Base-by-base conservation (phyloP, 2,113 vertebrate genomes). In the Bostrychus sinensis region DNA sequence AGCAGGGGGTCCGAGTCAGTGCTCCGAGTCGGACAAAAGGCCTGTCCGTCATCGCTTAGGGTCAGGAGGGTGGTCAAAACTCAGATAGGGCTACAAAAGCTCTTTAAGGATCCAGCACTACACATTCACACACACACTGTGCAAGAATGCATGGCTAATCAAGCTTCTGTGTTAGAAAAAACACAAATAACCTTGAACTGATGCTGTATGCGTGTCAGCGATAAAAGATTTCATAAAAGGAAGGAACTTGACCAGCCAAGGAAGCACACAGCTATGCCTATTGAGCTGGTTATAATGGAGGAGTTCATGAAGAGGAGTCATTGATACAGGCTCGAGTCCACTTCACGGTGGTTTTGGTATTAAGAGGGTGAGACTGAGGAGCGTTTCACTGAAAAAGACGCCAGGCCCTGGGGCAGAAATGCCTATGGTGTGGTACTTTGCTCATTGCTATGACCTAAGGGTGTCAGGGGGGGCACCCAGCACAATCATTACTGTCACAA, bases 81-180 rank as follows among this genome's bases (percentile, higher is more conserved):
- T 79, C 78, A 84, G 73, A 76, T 70, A 67, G 66, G 70, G 62
- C 77, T 72, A 89, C 46, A 79, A 91, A 71, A 61, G 62, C 0
- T n/a, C 46, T 55, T 59, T 74, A 19, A 0, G 62, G 38, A 37
- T 68, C 51, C 54, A 46, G 32, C 12, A 13, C 23, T 13, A 28
- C 69, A 4, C 43, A 71, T 46, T 37, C 32, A 53, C 16, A 51
- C 50, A 73, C 30, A 32, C 37, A 36, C 56, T 13, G 43, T 60
- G 38, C 55, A 89, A 82, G 87, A 92, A 91, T 88, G 89, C 89
- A 82, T 90, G 81, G 81, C 70, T 83, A 92, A 92, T 92, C 89
- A 85, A 84, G 77, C 59, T 74, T 63, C 32, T 19, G 45, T 36
- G 13, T 34, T 74, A 72, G 56, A 51, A 78, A 51, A 71, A 70